Percentiles rank a stretch among this genome's conserved stretches.
These are phyloP conservation scores for Cavia aperea DNA, from an alignment of 2,113 vertebrate species.

Conservation along the genomic window DNA sequence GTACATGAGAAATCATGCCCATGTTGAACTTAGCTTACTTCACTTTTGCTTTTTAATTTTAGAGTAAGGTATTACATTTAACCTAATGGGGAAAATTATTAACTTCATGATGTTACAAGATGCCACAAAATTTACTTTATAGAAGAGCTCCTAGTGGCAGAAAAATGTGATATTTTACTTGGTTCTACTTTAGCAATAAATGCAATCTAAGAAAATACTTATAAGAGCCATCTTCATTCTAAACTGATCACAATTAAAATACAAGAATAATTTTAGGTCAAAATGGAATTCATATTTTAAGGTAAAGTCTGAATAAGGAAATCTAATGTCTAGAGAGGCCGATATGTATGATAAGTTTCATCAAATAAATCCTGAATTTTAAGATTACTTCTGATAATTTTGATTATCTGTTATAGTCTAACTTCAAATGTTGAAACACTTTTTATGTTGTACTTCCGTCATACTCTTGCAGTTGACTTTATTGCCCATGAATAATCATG, in stretches of 20 bases:
- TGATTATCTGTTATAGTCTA: not conserved
- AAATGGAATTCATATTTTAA: not conserved
- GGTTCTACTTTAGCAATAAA: not conserved
- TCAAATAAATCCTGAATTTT: not conserved
- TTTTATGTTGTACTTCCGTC: not conserved
- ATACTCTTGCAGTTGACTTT: not conserved
- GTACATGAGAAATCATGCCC: not conserved
- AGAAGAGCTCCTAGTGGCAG: not conserved
- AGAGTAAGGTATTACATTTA: not conserved
- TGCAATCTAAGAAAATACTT: conserved; percentile 4
- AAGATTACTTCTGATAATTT: not conserved
- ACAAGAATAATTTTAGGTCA: not conserved
- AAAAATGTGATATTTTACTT: not conserved
- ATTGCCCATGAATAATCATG: not conserved
- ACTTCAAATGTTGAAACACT: conserved; percentile 10
- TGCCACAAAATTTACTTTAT: not conserved
- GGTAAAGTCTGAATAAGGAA: not conserved
- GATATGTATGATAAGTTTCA: not conserved
- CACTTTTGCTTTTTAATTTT: not conserved
- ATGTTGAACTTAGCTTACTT: not conserved
- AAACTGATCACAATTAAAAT: not conserved
- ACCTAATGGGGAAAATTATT: not conserved
- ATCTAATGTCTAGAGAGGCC: not conserved
- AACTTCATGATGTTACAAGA: conserved; percentile 11
- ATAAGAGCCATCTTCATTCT: not conserved